Conservation (phyloP, 2,113 vertebrate species). For the Oceanodroma tethys region DNA sequence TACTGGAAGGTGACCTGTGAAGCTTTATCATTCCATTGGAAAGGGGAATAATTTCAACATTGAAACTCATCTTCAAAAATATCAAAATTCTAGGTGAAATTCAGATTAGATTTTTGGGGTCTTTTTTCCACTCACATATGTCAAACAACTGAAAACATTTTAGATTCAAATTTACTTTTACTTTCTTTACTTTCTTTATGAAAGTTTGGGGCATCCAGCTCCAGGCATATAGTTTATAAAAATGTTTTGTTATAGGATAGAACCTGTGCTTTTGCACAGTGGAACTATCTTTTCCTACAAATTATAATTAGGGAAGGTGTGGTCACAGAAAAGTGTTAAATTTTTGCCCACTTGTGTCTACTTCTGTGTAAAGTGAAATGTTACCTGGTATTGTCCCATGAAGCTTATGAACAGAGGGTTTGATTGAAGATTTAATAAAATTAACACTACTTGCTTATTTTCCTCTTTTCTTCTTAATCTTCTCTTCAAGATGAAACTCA, state of each 20-base stretch:
- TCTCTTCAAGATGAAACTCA: constrained; percentile 85
- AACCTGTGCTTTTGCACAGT: neutral
- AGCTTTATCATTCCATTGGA: neutral
- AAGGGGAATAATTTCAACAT: neutral
- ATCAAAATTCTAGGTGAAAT: neutral
- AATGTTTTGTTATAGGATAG: neutral
- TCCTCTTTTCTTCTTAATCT: constrained; percentile 82
- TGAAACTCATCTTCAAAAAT: neutral
- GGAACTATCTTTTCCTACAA: neutral
- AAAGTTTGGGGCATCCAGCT: neutral
- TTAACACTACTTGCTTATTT: constrained; percentile 81
- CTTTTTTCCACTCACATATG: neutral
- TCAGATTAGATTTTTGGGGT: neutral
- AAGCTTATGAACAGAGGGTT: constrained; percentile 60
- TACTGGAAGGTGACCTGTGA: neutral
- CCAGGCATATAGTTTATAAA: neutral
- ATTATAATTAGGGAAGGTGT: neutral
- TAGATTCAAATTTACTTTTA: neutral
- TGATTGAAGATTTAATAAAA: constrained; percentile 83
- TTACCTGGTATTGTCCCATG: constrained; percentile 61
- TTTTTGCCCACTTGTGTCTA: constrained; percentile 12
- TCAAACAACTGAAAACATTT: neutral
- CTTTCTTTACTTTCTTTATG: neutral
- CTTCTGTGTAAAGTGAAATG: constrained; percentile 45
- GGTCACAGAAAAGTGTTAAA: neutral